phyloP scores from a whole-genome alignment of 2,888 invertebrate genomes.

The Caenorhabditis auriculariae region DNA sequence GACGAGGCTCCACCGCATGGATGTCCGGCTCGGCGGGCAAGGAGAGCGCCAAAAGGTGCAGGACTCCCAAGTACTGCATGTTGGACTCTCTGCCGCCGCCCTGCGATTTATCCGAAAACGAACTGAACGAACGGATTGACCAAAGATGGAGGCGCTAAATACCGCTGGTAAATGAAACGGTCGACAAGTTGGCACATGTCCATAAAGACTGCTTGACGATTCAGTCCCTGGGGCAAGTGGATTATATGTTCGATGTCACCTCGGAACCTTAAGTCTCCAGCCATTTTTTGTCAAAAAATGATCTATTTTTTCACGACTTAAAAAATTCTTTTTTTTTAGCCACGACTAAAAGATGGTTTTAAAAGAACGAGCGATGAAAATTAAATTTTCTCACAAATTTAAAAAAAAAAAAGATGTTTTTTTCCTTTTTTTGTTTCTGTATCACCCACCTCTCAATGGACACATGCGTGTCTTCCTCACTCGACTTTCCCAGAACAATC shows the following conservation, averaged over 20 bases:
- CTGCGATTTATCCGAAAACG: slow-evolving; percentile 95
- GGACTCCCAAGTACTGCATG: slow-evolving; percentile 82
- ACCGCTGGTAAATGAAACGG: slow-evolving; percentile 34
- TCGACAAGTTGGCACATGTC: slow-evolving; percentile 39
- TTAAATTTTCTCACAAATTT: too few species aligned
- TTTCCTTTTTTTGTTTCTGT: slow-evolving; percentile 67
- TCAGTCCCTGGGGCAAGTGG: slow-evolving; percentile 72
- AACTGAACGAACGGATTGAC: slow-evolving; percentile 72
- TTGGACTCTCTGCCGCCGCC: slow-evolving; percentile 70
- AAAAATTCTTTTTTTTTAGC: slow-evolving; percentile 26
- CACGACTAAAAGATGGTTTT: too few species aligned
- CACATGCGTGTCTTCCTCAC: slow-evolving; percentile 87
- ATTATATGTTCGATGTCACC: slow-evolving; percentile 24
- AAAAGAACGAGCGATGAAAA: too few species aligned
- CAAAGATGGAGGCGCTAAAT: neutral
- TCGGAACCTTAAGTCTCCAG: slow-evolving; percentile 16
- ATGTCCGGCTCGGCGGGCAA: slow-evolving; percentile 24
- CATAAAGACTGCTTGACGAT: slow-evolving; percentile 23
- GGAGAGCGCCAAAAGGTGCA: slow-evolving; percentile 35
- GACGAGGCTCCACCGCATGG: slow-evolving; percentile 2
- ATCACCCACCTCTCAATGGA: slow-evolving; percentile 77
- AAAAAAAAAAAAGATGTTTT: neutral
- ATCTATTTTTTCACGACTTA: too few species aligned
- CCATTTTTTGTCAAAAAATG: too few species aligned
- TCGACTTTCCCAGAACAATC: slow-evolving; percentile 91